Base-by-base conservation (phyloP, 1,140 invertebrate species). In the Platorchestia sp. region DNA sequence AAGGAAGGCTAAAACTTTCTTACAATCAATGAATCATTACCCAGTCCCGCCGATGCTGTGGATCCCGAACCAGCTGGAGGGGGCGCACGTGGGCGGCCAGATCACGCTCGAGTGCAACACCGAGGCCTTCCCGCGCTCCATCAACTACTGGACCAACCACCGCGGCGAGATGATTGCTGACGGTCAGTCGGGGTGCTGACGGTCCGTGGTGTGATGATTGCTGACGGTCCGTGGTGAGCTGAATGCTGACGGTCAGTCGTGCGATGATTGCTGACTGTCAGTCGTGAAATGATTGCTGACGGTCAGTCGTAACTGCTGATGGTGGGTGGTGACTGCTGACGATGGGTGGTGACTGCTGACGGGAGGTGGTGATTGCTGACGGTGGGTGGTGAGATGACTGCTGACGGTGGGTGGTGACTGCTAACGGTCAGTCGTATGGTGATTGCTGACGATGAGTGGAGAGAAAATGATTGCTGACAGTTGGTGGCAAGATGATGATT, bases 61-160 rank as follows among this genome's bases (percentile, higher is more conserved):
- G 96, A 96, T 96, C 40, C 96, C 96, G 40, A 96, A 96, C 44
- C 96, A 96, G 95, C 87, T 96, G 42, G 95, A 96, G 41, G 96
- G 96, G 42, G 96, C 95, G 36, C 95, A 96, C 40, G 40, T 96
- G 27, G 96, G 96, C 0, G 95, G 95, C 44, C 95, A 96, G 42
- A 96, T 97, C 40, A 59, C 95, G 0, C 95, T 96, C 5, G 98
- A 99, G 96, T 99, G 98, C 96, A 98, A 98, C 96, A 98, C 98
- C 0, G 98, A 99, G 97, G 98, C 98, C 0, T 99, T 98, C 97
- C 98, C 98, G 0, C 98, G 98, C 97, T 98, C 98, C 44, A 97
- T 97, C 97, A 96, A 97, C 95, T 97, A 97, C 95, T 97, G 97
- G 97, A 96, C 96, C 36, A 96, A 96, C 53, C 95, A 96, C n/a